A percentile compares a stretch with the other conserved stretches of the same genome.
Conservation (phyloP, 2,797 vertebrate genomes). For the Diplodus sargus region DNA sequence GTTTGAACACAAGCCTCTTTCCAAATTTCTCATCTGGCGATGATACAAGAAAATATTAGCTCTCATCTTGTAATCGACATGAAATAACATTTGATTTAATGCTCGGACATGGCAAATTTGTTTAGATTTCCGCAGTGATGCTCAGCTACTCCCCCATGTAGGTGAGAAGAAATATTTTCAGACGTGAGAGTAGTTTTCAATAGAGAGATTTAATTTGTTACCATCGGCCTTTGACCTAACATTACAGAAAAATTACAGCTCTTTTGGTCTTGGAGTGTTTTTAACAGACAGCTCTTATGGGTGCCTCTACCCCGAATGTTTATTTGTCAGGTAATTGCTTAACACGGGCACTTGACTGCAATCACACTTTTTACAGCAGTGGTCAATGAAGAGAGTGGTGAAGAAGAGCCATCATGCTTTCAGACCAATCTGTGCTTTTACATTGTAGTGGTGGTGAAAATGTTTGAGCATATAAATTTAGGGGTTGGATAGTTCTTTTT, state of each 20-base stretch:
- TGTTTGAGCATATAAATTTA: constrained; percentile 74
- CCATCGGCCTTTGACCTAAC: constrained; percentile 33
- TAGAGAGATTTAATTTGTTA: constrained; percentile 40
- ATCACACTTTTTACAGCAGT: constrained; percentile 56
- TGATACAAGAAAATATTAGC: neutral
- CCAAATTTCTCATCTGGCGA: constrained; percentile 60
- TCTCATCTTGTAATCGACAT: constrained; percentile 8
- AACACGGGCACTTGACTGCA: constrained; percentile 54
- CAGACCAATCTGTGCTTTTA: constrained; percentile 80
- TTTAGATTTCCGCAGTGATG: constrained; percentile 37
- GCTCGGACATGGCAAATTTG: constrained; percentile 30
- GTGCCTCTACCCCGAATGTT: constrained; percentile 56
- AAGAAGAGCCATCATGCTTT: constrained; percentile 86
- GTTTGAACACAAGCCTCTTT: constrained; percentile 70
- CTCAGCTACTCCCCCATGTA: constrained; percentile 17
- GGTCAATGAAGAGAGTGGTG: constrained; percentile 55
- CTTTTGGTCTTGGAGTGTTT: constrained; percentile 35
- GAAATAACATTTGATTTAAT: constrained; percentile 27
- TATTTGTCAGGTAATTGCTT: constrained; percentile 60
- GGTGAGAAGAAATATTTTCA: constrained; percentile 39
- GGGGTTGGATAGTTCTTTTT: constrained; percentile 71
- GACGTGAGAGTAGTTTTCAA: constrained; percentile 41
- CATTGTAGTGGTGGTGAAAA: constrained; percentile 77
- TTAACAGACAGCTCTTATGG: constrained; percentile 35
- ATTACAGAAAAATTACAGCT: constrained; percentile 30